These are phyloP conservation scores for Nilaparvata lugens DNA, from an alignment of 1,140 invertebrate species.

Conservation along the genomic window DNA sequence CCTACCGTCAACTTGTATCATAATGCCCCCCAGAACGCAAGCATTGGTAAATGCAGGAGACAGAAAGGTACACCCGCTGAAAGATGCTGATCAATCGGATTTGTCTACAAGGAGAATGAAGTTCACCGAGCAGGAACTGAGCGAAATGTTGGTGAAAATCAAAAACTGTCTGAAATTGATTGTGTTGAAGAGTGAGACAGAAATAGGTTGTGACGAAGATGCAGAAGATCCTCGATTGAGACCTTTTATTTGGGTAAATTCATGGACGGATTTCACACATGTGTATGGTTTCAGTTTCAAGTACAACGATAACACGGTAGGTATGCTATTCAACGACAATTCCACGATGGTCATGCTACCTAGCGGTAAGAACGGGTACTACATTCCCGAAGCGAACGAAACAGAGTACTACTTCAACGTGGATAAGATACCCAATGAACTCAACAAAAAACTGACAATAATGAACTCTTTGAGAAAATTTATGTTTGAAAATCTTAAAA, in stretches of 20 bases:
- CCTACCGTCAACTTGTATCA: background rate
- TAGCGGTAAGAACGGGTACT: background rate
- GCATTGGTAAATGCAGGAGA: background rate
- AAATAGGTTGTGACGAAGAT: background rate
- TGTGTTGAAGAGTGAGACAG: background rate
- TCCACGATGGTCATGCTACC: constrained; percentile 39
- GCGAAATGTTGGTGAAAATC: constrained; percentile 34
- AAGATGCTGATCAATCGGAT: background rate
- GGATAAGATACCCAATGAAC: background rate
- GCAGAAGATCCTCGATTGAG: background rate
- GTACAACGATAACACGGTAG: constrained; percentile 55
- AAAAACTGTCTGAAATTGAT: background rate
- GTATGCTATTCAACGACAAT: constrained; percentile 59
- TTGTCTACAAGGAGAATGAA: background rate
- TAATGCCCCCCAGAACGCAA: background rate
- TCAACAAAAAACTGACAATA: constrained; percentile 7
- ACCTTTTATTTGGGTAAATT: constrained; percentile 13
- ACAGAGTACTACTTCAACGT: background rate
- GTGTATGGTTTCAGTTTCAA: constrained; percentile 66
- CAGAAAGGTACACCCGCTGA: background rate
- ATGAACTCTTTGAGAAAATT: background rate
- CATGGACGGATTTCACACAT: constrained; percentile 67
- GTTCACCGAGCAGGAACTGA: background rate
- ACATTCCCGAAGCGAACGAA: background rate
- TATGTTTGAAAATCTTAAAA: background rate